Evolutionary conservation across 2,797 vertebrate species (phyloP).

Genomic region (Moxostoma hubbsi): DNA sequence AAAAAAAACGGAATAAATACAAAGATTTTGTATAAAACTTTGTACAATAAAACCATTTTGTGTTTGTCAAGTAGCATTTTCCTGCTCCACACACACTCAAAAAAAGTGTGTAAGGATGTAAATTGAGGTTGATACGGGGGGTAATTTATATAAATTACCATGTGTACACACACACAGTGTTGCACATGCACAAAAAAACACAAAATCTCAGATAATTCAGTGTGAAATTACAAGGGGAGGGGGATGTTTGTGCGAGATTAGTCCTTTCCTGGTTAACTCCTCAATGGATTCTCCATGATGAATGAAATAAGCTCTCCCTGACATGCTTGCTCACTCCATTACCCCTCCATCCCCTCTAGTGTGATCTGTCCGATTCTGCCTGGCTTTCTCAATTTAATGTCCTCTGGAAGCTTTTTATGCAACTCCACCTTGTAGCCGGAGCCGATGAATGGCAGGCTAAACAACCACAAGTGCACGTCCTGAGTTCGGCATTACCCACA

Average conservation of each 20-base stretch:
- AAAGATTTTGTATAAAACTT: no score
- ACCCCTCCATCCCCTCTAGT: not conserved
- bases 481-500: conserved; percentile 37
- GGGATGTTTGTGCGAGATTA: conserved; percentile 39
- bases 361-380: not conserved
- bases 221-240: conserved; percentile 46
- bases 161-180: conserved; percentile 9
- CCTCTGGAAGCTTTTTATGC: conserved; percentile 49
- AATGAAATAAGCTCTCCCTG: conserved; percentile 34
- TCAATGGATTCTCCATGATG: conserved; percentile 18
- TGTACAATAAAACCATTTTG: no score
- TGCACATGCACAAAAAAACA: conserved; percentile 20
- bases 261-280: conserved; percentile 35
- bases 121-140: conserved; percentile 5
- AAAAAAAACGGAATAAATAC: no score
- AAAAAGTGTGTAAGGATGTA: not conserved
- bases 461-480: conserved; percentile 43
- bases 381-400: conserved; percentile 19
- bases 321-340: not conserved
- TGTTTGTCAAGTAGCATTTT: no score
- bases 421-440: conserved; percentile 40
- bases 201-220: conserved; percentile 30
- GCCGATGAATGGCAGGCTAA: conserved; percentile 17
- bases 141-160: conserved; percentile 39
- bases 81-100: not conserved